Conservation (phyloP, 2,113 vertebrate genomes). For the Antigone vipio region DNA sequence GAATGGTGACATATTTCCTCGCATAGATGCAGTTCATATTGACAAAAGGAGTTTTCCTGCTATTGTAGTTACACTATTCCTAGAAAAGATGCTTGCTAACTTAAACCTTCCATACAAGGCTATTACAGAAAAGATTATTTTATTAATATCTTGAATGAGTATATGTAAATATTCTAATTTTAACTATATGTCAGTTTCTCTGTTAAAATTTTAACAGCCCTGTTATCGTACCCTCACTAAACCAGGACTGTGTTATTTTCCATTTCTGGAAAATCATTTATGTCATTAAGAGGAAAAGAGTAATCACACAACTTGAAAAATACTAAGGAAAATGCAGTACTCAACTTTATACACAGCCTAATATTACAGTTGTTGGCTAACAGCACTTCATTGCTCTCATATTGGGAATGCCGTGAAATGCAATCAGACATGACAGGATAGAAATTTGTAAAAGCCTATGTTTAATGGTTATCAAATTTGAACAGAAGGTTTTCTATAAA, state of each 20-base stretch:
- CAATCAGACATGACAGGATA: background rate
- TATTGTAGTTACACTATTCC: background rate
- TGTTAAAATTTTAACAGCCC: background rate
- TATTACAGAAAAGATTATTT: background rate
- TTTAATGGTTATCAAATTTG: constrained; percentile 51
- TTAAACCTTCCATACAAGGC: background rate
- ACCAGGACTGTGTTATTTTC: background rate
- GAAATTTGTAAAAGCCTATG: background rate
- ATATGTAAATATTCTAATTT: background rate
- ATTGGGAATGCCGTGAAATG: background rate
- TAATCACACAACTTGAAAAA: background rate
- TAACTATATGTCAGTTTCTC: background rate
- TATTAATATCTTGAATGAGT: background rate
- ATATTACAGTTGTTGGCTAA: background rate
- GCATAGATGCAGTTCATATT: background rate
- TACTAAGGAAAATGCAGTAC: background rate
- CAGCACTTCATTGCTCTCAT: background rate
- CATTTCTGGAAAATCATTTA: background rate
- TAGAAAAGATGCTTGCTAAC: background rate
- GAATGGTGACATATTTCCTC: background rate
- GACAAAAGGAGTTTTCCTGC: background rate
- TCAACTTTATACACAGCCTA: background rate
- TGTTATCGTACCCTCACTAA: background rate
- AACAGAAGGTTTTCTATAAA: constrained; percentile 13
- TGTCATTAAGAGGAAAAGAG: background rate